Evolutionary conservation across 2,888 invertebrate genomes (phyloP).

Genomic region (Gortyna flavago): DNA sequence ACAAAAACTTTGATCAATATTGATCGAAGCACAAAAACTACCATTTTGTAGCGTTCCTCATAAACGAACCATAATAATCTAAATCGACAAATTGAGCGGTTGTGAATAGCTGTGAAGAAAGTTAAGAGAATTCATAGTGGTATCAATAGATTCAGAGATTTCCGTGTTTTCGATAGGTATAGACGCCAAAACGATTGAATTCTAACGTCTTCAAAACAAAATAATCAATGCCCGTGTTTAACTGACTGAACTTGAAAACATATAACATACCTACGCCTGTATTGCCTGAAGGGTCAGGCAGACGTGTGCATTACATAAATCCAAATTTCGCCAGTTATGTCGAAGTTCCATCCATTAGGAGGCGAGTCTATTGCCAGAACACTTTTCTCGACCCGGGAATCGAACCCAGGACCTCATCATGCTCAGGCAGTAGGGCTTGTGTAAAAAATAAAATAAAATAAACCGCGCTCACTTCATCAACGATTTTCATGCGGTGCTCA

Average conservation of each 20-base stretch:
- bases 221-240: not conserved
- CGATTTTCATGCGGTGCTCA: conserved; percentile 86
- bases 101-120: not conserved
- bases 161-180: not conserved
- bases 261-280: not conserved
- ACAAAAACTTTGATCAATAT: no score
- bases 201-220: not conserved
- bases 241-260: not conserved
- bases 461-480: conserved; percentile 84
- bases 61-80: no score
- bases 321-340: not conserved
- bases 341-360: not conserved
- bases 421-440: not conserved
- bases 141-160: not conserved
- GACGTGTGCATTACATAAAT: not conserved
- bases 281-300: not conserved
- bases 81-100: not conserved
- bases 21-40: no score
- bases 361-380: not conserved
- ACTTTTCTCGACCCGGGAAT: not conserved
- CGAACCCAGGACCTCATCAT: not conserved
- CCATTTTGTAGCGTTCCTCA: not conserved
- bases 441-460: conserved; percentile 54
- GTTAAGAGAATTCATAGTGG: not conserved
- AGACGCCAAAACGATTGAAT: not conserved